Evolutionary conservation across 2,888 invertebrate species (phyloP), one percentile per base, ranked within the genome.

Genomic region (Timema podura): DNA sequence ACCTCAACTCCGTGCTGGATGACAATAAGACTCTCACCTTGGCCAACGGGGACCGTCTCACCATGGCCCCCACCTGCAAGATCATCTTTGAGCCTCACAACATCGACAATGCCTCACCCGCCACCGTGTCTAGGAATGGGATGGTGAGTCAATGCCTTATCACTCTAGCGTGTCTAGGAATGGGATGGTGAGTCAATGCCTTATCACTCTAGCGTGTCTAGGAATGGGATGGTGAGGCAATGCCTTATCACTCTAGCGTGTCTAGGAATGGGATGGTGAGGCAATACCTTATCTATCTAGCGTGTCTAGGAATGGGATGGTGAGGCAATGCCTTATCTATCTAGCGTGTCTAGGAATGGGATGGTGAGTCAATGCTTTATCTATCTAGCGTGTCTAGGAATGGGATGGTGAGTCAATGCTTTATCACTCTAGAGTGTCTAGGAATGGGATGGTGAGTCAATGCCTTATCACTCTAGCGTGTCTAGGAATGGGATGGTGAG

Each of bases 51-150:
- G 98, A 98, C 83, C 88, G 98, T 48, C 85, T 98, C 68, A 90
- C 94, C 0, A 98, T 98, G 97, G 90, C 96, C 0, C 91, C 95
- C 0, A 92, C 91, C 10, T 96, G 95, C 71, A 98, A 98, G 83
- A 93, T 98, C 70, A 93, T 98, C 76, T 98, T 98, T 79, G 98
- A 98, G 79, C 96, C 97, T 0, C 95, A 97, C 80, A 97, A 97
- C 80, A 96, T 98, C 73, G 97, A 98, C 79, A 98, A 98, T 79
- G 98, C 98, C 0, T 96, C 96, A 10, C 98, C 97, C 2, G 97
- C 98, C 1, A 98, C 98, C 0, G 98, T 98, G 0, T 97, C 96
- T 0, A 85, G 95, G 72, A 95, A 94, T 79, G 95, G 95, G 70
- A 93, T 93, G 93, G 83, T 85, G 66, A 81, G 82, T 72, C 79